Base-by-base conservation (phyloP, 2,113 vertebrate species). In the Podarcis cretensis region DNA sequence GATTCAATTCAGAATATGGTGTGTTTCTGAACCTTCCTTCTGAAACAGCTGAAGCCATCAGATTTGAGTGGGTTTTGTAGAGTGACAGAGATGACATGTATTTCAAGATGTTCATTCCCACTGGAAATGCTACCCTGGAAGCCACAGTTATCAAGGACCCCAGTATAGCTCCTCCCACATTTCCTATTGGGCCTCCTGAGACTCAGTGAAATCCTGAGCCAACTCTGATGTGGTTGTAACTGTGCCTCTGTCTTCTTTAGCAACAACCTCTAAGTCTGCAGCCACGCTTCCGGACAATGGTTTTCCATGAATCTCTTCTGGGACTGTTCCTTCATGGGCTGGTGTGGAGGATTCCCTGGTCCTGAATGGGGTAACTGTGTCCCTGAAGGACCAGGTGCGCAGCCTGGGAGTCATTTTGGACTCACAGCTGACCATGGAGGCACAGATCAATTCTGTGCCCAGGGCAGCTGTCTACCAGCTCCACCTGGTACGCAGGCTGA, bases 41-140 rank as follows among this genome's bases (percentile, higher is more conserved):
- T 5, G 16, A 63, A 20, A 63, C 59, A 10, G 59, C 4, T 63
- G 16, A 63, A 63, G 59, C 4, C 18, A 63, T 63, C 59, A 20
- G 59, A 20, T 63, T 63, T 63, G 5, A 63, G 14, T 14, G 59
- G 59, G 27, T n/a, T 73, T n/a, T n/a, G 30, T 73, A 73, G 69
- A n/a, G 54, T 5, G 6, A 43, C 25, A 40, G 18, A 25, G 57
- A 76, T 30, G 20, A 20, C 43, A 40, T 66, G 4, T n/a, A 77
- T 93, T 90, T 92, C 59, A 91, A 84, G 83, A 92, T 92, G 63
- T 94, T 90, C 83, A 92, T 91, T 86, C 84, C 89, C 92, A 91
- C 87, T 81, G 89, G 90, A 90, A 92, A 88, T 86, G 78, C 63
- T 89, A 85, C 89, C 85, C 83, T 81, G 88, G 81, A 90, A 88